These are phyloP conservation scores for Beroe forskalii DNA, from an alignment of 37 sponge, comb jelly and placozoan genomes.

Conservation along the genomic window DNA sequence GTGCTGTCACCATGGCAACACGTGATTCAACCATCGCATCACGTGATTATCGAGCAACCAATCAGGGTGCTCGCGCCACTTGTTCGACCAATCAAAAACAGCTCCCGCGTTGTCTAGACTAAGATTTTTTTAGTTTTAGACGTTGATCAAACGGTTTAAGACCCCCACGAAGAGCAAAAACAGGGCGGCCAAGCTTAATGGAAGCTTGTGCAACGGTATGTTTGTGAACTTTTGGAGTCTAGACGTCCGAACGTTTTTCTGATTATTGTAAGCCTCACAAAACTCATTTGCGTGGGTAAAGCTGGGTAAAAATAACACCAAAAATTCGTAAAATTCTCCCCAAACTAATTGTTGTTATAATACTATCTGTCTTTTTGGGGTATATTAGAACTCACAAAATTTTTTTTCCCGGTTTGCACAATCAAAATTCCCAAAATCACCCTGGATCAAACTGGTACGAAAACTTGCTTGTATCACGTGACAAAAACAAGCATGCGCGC, in stretches of 20 bases:
- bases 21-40: constrained; percentile 19
- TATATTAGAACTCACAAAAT: no score
- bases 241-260: not conserved
- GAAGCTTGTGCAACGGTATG: not conserved
- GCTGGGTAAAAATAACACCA: no score
- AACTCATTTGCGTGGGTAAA: no score
- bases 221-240: not conserved
- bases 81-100: not conserved
- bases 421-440: no score
- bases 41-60: not conserved
- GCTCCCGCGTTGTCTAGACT: constrained; percentile 36
- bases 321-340: no score
- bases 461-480: no score
- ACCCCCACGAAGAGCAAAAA: constrained; percentile 16
- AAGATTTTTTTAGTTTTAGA: constrained; percentile 24
- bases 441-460: no score
- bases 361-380: no score
- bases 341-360: no score
- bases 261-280: no score
- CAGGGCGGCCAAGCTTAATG: not conserved
- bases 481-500: not conserved
- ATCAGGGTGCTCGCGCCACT: not conserved
- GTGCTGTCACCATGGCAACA: constrained; percentile 49
- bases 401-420: no score
- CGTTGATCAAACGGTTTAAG: constrained; percentile 54